Evolutionary conservation across 37 sponge, comb jelly and placozoan genomes (phyloP).

Genomic region (Halichondria panicea): DNA sequence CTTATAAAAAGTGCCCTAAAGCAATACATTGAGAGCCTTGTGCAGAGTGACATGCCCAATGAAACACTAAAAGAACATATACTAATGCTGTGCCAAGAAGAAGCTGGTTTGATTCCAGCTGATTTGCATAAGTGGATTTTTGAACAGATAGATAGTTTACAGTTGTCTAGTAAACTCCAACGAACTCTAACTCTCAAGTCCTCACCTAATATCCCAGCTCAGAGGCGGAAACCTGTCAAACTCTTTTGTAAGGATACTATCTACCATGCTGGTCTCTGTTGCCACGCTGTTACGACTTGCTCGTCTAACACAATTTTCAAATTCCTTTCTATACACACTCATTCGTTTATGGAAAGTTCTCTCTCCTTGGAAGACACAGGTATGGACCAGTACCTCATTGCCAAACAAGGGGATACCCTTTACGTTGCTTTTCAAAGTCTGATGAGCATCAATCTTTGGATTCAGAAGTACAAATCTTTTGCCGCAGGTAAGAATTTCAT

Average conservation of each 20-base stretch:
- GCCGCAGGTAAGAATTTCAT: conserved; percentile 1
- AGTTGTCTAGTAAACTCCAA: too few species aligned
- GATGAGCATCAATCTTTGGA: background rate
- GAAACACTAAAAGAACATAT: too few species aligned
- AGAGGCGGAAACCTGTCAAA: too few species aligned
- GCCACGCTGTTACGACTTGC: conserved; percentile 1
- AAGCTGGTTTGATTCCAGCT: background rate
- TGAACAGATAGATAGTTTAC: background rate
- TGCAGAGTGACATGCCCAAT: too few species aligned
- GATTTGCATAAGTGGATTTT: background rate
- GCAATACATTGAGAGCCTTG: background rate
- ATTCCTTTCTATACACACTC: background rate
- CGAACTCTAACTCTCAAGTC: too few species aligned
- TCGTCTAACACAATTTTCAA: background rate
- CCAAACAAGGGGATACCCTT: background rate
- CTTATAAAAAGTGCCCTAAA: background rate
- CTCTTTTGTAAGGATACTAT: background rate
- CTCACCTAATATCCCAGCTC: too few species aligned
- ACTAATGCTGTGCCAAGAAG: too few species aligned
- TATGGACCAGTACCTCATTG: background rate
- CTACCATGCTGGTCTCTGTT: conserved; percentile 7
- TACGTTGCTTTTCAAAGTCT: conserved; percentile 9
- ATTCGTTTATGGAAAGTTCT: background rate
- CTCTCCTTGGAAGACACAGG: background rate
- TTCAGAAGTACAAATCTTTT: background rate